Evolutionary conservation across 2,888 invertebrate genomes (phyloP).

Genomic region (Meteorus cinctellus): DNA sequence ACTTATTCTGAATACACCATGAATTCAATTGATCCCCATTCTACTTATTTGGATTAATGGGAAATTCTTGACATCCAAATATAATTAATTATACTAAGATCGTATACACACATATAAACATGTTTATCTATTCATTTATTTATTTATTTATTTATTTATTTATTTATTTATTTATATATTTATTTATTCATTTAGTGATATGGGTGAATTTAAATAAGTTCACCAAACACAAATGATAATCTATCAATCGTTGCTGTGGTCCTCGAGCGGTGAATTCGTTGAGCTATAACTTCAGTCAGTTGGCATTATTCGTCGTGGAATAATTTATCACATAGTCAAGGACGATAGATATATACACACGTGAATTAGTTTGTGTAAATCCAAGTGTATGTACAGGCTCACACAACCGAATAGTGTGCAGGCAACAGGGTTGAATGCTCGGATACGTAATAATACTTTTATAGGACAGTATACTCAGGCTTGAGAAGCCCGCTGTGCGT

Average conservation of each 20-base stretch:
- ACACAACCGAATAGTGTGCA: background rate
- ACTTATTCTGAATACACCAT: too few relatives aligned
- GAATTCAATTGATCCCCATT: too few relatives aligned
- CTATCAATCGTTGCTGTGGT: background rate
- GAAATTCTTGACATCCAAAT: too few relatives aligned
- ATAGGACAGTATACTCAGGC: slow-evolving; percentile 12
- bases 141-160: background rate
- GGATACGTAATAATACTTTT: slow-evolving; percentile 29
- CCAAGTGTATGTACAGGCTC: background rate
- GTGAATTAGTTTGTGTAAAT: background rate
- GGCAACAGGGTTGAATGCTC: background rate
- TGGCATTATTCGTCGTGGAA: slow-evolving; percentile 21
- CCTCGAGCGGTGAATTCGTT: background rate
- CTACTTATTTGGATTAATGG: too few relatives aligned
- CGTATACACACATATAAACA: too few relatives aligned
- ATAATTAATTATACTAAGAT: too few relatives aligned
- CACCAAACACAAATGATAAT: background rate
- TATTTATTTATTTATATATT: background rate
- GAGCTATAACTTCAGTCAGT: slow-evolving; percentile 13
- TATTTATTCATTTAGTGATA: too few relatives aligned
- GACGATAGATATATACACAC: background rate
- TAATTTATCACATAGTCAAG: slow-evolving; percentile 32
- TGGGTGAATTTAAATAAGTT: background rate
- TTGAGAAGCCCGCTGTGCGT: slow-evolving; percentile 41
- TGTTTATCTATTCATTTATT: too few relatives aligned